Base-by-base conservation (phyloP, 2,888 invertebrate species). In the Pocota personata region DNA sequence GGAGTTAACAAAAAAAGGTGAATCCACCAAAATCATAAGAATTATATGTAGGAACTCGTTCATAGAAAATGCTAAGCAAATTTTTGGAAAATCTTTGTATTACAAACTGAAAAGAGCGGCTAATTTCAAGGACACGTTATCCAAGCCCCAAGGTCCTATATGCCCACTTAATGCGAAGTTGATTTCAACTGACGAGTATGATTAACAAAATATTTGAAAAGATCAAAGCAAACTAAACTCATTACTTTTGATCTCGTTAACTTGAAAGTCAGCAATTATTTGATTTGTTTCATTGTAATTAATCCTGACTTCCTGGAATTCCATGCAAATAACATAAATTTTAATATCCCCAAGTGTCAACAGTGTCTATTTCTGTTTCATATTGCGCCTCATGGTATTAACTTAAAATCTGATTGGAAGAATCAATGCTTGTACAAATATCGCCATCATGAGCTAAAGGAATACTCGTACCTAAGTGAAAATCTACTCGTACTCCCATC, bases 351-450 rank as follows among this genome's bases (percentile, higher is more conserved):
- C 48, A 19, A 48, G 64, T 64, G 32, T 48, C 64, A 62, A 62
- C 30, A 62, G 16, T 14, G 27, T 43, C 43, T 27, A 24, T 43
- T 43, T 10, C 24, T 43, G 27, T 27, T 27, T 12, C 24, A 16
- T 8, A 14, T 27, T 14, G 3, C n/a, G 5, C 19, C 14, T 19
- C 7, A 30, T 6, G 2, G 16, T 19, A 1, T 30, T 16, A 30
- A 62, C 10, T 30, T 64, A n/a, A 21, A 64, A 48, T 64, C 48
- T 48, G 32, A 48, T 64, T 64, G 21, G n/a, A 8, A 5, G 48
- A 35, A 64, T 48, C 46, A 64, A 64, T 48, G 16, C 32, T 48
- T 48, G 64, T 48, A n/a, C 64, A 64, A 64, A 64, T 32, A 48
- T 27, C 10, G 7, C 8, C 19, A 7, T 24, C 32, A n/a, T 35